These are phyloP conservation scores for Ligdia adustata DNA, from an alignment of 2,888 invertebrate species.

Conservation along the genomic window DNA sequence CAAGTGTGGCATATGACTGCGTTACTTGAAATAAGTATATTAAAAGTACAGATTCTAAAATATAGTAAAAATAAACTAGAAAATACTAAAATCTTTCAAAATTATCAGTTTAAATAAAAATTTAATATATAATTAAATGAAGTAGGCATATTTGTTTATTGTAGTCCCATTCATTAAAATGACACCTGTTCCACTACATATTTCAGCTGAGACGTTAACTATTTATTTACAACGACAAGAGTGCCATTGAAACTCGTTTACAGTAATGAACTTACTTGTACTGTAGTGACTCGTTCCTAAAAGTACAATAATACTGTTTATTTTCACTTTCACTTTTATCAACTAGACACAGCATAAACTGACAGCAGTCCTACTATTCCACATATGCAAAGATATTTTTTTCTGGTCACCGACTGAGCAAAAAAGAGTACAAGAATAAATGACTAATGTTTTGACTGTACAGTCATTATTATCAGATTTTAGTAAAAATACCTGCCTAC, in stretches of 20 bases:
- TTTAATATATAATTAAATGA: no score
- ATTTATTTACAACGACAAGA: constrained; percentile 4
- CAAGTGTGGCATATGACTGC: no score
- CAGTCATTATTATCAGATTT: constrained; percentile 29
- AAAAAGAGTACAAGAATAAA: constrained; percentile 15
- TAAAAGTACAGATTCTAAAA: no score
- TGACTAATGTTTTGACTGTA: constrained; percentile 30
- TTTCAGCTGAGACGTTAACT: constrained; percentile 1
- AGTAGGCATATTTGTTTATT: constrained; percentile 23
- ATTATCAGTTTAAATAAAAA: no score
- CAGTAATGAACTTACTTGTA: neutral
- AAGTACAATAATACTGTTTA: constrained; percentile 15
- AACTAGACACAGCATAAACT: constrained; percentile 2
- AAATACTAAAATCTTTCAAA: no score
- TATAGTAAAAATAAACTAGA: no score
- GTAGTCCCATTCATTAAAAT: constrained; percentile 34
- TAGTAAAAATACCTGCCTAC: constrained; percentile 14
- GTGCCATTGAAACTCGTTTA: neutral
- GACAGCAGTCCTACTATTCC: constrained; percentile 1
- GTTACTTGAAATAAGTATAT: no score
- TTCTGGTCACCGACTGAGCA: neutral
- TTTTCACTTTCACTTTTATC: constrained; percentile 29
- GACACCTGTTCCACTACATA: constrained; percentile 44
- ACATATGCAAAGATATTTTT: constrained; percentile 9
- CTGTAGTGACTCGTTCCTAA: neutral